These are phyloP conservation scores for Anas georgica DNA, from an alignment of 2,797 vertebrate species.

Conservation along the genomic window DNA sequence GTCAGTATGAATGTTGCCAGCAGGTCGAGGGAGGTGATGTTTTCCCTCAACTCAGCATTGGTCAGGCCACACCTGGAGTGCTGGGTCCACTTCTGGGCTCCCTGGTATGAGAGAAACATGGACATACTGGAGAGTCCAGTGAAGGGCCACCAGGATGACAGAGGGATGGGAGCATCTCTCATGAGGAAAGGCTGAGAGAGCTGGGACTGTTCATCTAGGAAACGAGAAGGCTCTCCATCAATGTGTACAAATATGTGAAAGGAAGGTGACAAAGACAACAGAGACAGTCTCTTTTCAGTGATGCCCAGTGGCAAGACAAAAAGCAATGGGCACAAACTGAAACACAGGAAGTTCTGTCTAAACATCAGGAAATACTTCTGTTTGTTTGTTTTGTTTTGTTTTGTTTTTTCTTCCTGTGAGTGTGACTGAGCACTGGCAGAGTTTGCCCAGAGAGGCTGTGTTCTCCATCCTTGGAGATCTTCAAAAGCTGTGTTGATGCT, in stretches of 20 bases:
- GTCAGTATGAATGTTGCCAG: not conserved
- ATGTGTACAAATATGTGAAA: not conserved
- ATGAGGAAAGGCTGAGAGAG: not conserved
- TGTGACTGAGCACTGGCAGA: rapidly evolving
- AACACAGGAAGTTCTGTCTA: not conserved
- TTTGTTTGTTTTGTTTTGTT: too few relatives aligned
- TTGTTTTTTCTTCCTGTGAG: not conserved
- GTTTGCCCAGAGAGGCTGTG: not conserved
- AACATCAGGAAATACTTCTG: not conserved
- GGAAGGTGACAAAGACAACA: not conserved
- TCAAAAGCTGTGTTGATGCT: not conserved
- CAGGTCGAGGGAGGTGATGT: not conserved
- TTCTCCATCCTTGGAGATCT: not conserved
- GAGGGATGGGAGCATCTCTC: not conserved
- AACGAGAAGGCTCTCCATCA: not conserved
- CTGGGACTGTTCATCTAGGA: not conserved
- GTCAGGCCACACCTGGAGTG: not conserved
- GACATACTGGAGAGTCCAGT: not conserved
- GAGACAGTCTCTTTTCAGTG: not conserved
- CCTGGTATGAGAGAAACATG: not conserved
- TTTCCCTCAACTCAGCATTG: rapidly evolving
- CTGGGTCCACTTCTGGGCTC: not conserved
- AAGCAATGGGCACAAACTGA: not conserved
- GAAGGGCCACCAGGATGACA: not conserved
- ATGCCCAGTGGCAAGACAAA: not conserved